phyloP scores from a whole-genome alignment of 2,113 vertebrate species.

The Nycticryphes semicollaris region DNA sequence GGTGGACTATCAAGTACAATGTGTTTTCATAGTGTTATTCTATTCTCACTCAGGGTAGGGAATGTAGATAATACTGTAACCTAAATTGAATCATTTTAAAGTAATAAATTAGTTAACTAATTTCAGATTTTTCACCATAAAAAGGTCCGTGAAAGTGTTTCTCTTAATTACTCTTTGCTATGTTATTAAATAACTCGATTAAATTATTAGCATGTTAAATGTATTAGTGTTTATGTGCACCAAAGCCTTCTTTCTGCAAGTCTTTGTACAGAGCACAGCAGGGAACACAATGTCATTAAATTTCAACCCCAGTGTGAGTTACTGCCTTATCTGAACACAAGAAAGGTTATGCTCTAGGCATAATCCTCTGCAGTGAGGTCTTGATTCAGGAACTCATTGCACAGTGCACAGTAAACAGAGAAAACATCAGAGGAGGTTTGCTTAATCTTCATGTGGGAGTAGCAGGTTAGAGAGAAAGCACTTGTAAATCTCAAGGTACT shows the following conservation, averaged over 20 bases:
- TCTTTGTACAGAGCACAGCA: neutral
- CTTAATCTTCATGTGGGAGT: neutral
- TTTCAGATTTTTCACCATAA: neutral
- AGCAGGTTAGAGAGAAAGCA: neutral
- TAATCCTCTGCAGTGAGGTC: conserved; percentile 6
- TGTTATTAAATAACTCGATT: neutral
- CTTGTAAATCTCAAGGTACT: neutral
- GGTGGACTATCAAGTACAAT: neutral
- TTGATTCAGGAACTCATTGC: conserved; percentile 13
- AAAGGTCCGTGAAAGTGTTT: neutral
- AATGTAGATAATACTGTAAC: neutral
- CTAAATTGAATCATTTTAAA: neutral
- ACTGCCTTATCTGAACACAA: conserved; percentile 14
- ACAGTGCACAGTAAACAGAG: conserved; percentile 7
- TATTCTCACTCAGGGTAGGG: neutral
- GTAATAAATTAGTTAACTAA: neutral
- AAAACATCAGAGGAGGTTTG: neutral
- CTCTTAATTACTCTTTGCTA: neutral
- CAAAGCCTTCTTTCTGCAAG: neutral
- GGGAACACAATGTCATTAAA: conserved; percentile 20
- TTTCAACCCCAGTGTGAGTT: conserved; percentile 13
- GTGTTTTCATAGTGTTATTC: neutral
- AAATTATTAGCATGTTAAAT: conserved; percentile 1
- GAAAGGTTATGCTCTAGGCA: conserved; percentile 21
- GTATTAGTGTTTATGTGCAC: neutral